Percentiles rank a stretch among this genome's conserved stretches.
These are phyloP conservation scores for Troides oblongomaculatus DNA, from an alignment of 2,888 invertebrate species.

Conservation along the genomic window DNA sequence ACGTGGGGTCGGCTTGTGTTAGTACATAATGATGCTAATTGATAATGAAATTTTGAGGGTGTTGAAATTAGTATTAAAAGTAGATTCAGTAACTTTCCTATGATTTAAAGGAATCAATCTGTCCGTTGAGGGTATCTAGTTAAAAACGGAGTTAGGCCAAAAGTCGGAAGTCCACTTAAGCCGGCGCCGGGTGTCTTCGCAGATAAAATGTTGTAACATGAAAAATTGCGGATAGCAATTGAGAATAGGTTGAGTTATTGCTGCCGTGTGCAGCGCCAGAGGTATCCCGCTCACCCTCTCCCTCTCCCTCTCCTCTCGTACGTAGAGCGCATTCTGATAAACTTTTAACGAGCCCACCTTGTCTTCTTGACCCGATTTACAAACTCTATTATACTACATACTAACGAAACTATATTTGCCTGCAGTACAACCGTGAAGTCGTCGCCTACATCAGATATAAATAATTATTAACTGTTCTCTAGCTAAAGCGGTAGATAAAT, in stretches of 20 bases:
- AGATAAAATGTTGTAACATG: constrained; percentile 66
- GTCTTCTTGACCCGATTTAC: constrained; percentile 28
- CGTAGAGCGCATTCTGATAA: constrained; percentile 36
- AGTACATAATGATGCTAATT: too few species aligned
- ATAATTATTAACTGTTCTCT: too few species aligned
- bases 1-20: too few species aligned
- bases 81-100: too few species aligned
- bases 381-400: constrained; percentile 6
- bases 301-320: constrained; percentile 13
- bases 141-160: constrained; percentile 48
- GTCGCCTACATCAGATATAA: too few species aligned
- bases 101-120: too few species aligned
- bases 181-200: constrained; percentile 60
- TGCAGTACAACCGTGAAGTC: too few species aligned
- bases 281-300: constrained; percentile 8
- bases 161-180: constrained; percentile 66
- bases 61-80: too few species aligned
- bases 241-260: constrained; percentile 63
- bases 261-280: constrained; percentile 38
- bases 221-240: constrained; percentile 59
- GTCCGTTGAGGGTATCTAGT: constrained; percentile 40
- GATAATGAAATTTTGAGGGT: too few species aligned
- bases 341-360: constrained; percentile 30
- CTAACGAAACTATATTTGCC: too few species aligned
- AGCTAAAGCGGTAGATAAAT: too few species aligned